A percentile compares a stretch with the other conserved stretches of the same genome.
Conservation (phyloP, 2,797 vertebrate species). For the Peromyscus aztecus region DNA sequence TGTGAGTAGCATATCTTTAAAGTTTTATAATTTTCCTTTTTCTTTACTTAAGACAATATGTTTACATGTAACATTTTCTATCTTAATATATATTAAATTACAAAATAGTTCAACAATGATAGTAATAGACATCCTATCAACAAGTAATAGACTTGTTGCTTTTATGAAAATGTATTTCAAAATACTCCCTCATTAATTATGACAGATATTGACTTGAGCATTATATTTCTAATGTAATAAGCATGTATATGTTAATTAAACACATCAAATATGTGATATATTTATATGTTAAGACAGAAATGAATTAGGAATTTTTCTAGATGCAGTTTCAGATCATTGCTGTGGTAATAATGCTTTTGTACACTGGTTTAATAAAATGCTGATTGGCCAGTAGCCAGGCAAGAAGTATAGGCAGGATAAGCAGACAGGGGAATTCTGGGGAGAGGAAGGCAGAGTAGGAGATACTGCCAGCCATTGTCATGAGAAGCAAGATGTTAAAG, state of each 20-base stretch:
- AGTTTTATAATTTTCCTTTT: background rate
- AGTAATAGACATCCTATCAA: slow-evolving; percentile 9
- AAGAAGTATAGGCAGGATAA: no score
- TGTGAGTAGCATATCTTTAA: background rate
- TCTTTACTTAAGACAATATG: background rate
- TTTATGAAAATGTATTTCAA: slow-evolving; percentile 29
- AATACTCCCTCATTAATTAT: slow-evolving; percentile 30
- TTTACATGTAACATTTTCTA: slow-evolving; percentile 7
- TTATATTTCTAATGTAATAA: slow-evolving; percentile 27
- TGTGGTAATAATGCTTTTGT: no score
- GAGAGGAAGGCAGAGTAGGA: no score
- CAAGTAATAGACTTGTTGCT: background rate
- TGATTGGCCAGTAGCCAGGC: no score
- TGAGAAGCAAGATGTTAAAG: no score
- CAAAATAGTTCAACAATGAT: slow-evolving; percentile 38
- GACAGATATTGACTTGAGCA: background rate
- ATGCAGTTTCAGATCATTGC: background rate
- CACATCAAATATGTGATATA: background rate
- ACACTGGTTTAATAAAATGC: no score
- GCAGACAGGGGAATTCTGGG: no score
- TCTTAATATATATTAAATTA: slow-evolving; percentile 12
- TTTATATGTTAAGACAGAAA: slow-evolving; percentile 25
- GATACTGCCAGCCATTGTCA: no score
- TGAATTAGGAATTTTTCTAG: background rate
- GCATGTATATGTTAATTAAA: slow-evolving; percentile 27